Conservation (phyloP, 2,797 vertebrate species). For the Mormyrops attenuatus region DNA sequence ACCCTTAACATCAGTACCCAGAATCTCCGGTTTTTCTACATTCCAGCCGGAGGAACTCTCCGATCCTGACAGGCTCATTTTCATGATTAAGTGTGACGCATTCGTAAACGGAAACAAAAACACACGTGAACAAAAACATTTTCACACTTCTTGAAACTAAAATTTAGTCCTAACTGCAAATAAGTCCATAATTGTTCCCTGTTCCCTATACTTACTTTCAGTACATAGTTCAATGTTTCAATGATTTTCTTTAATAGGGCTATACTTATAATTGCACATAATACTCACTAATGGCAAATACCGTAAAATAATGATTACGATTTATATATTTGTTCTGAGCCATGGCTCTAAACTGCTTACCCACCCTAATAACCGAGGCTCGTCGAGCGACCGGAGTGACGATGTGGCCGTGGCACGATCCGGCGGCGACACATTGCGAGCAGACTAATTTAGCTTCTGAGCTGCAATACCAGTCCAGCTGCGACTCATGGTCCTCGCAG, state of each 20-base stretch:
- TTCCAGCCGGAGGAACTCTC: constrained; percentile 24
- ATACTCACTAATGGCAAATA: neutral
- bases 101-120: constrained; percentile 27
- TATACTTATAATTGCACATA: neutral
- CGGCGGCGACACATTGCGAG: constrained; percentile 55
- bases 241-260: neutral
- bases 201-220: constrained; percentile 1
- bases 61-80: neutral
- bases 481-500: constrained; percentile 56
- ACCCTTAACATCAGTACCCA: constrained; percentile 24
- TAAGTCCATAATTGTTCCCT: neutral
- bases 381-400: constrained; percentile 58
- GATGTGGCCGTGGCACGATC: constrained; percentile 63
- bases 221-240: neutral
- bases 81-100: constrained; percentile 31
- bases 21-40: constrained; percentile 48
- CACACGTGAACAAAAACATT: neutral
- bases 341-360: constrained; percentile 15
- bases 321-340: neutral
- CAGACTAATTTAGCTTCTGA: constrained; percentile 68
- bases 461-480: constrained; percentile 68
- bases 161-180: neutral
- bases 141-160: neutral
- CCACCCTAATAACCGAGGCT: constrained; percentile 69
- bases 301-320: neutral